These are phyloP conservation scores for Peromyscus nudipes DNA, from an alignment of 2,797 vertebrate genomes.

Conservation along the genomic window DNA sequence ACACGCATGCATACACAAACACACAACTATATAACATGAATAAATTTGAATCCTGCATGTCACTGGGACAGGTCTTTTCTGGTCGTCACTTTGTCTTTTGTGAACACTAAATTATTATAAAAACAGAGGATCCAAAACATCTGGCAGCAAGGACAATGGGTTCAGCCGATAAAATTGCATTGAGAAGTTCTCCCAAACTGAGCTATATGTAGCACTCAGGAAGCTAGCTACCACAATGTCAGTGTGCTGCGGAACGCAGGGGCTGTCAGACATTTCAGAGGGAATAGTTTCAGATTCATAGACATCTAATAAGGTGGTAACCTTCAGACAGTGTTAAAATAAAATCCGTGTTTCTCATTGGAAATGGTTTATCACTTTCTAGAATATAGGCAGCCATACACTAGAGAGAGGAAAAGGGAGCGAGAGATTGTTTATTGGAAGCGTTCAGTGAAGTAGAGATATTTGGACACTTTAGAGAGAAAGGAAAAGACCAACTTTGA, in stretches of 20 bases:
- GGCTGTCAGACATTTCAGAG: background rate
- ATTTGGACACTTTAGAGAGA: background rate
- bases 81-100: background rate
- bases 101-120: slow-evolving; percentile 14
- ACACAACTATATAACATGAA: background rate
- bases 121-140: background rate
- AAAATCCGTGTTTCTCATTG: slow-evolving; percentile 47
- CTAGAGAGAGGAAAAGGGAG: background rate
- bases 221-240: background rate
- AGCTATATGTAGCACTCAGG: background rate
- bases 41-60: slow-evolving; percentile 16
- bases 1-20: background rate
- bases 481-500: slow-evolving; percentile 54
- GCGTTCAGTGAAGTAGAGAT: slow-evolving; percentile 54
- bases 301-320: slow-evolving; percentile 65
- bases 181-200: background rate
- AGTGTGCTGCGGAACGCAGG: background rate
- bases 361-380: slow-evolving; percentile 61
- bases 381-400: background rate
- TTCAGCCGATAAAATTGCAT: slow-evolving; percentile 32
- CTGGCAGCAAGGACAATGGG: background rate
- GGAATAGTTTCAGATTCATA: slow-evolving; percentile 62
- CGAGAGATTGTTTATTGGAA: slow-evolving; percentile 37
- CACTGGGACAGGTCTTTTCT: background rate
- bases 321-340: slow-evolving; percentile 70